phyloP scores from a whole-genome alignment of 2,797 vertebrate genomes.

The Darevskia mixta region DNA sequence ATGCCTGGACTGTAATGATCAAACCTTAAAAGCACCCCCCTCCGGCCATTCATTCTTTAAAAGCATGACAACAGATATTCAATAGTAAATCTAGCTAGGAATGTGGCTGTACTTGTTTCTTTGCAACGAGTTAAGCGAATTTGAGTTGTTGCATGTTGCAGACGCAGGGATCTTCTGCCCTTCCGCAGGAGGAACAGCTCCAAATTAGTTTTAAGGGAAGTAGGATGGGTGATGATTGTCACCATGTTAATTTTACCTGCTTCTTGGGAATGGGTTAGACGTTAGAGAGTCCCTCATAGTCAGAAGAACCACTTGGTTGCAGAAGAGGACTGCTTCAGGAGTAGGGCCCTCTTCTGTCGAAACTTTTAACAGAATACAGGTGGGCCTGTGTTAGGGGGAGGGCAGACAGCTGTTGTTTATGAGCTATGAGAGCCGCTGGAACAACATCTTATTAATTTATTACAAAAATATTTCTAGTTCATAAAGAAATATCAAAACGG shows the following conservation, averaged over 20 bases:
- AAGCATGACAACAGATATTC: slow-evolving; percentile 35
- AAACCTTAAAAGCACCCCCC: not conserved
- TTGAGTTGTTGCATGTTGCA: slow-evolving; percentile 8
- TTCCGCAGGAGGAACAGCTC: slow-evolving; percentile 1
- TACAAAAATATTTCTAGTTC: too few species aligned
- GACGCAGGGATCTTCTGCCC: not conserved
- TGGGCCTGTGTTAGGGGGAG: too few species aligned
- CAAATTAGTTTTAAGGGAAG: slow-evolving; percentile 13
- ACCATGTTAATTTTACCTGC: not conserved
- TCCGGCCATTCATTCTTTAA: not conserved
- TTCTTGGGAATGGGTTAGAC: too few species aligned
- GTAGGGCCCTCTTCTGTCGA: too few species aligned
- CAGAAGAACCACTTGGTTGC: too few species aligned
- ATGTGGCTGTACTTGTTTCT: slow-evolving; percentile 48
- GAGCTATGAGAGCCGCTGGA: too few species aligned
- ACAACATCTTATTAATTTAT: too few species aligned
- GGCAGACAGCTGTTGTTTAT: too few species aligned
- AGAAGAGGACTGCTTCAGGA: too few species aligned
- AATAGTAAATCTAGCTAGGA: slow-evolving; percentile 36
- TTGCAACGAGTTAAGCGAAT: not conserved
- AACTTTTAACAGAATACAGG: too few species aligned
- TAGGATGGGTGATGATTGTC: not conserved
- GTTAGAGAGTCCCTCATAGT: too few species aligned
- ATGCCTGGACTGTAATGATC: not conserved
- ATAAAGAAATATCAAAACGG: too few species aligned